These are phyloP conservation scores for Acanthiza pusilla DNA, from an alignment of 2,797 vertebrate species.

Conservation along the genomic window DNA sequence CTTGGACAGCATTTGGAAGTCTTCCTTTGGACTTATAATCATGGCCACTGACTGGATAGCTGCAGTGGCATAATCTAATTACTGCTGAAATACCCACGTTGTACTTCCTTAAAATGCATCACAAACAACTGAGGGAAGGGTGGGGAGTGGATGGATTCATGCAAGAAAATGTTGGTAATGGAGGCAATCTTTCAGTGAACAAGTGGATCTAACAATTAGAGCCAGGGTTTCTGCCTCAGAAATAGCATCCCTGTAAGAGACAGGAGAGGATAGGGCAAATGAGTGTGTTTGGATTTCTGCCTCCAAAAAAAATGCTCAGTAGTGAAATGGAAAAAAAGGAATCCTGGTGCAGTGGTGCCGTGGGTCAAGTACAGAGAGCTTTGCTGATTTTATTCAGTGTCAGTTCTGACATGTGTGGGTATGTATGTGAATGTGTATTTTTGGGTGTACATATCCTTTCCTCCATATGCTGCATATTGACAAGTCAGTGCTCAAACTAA, in stretches of 20 bases:
- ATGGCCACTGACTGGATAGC: constrained; percentile 27
- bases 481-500: neutral
- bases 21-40: constrained; percentile 63
- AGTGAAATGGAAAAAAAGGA: neutral
- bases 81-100: neutral
- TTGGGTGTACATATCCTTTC: neutral
- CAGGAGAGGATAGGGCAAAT: neutral
- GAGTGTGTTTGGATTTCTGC: neutral
- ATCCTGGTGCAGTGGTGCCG: neutral
- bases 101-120: neutral
- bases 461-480: rapidly evolving
- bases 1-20: constrained; percentile 59
- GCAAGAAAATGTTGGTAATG: neutral
- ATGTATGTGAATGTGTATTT: neutral
- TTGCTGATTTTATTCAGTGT: neutral
- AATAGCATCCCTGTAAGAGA: neutral
- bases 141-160: neutral
- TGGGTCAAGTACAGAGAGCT: neutral
- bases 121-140: neutral
- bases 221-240: neutral
- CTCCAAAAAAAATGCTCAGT: neutral
- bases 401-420: rapidly evolving
- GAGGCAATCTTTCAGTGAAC: neutral
- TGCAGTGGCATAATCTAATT: constrained; percentile 63
- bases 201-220: constrained; percentile 15